Base-by-base conservation (phyloP, 1,140 invertebrate species). In the Epicauta chinensis region DNA sequence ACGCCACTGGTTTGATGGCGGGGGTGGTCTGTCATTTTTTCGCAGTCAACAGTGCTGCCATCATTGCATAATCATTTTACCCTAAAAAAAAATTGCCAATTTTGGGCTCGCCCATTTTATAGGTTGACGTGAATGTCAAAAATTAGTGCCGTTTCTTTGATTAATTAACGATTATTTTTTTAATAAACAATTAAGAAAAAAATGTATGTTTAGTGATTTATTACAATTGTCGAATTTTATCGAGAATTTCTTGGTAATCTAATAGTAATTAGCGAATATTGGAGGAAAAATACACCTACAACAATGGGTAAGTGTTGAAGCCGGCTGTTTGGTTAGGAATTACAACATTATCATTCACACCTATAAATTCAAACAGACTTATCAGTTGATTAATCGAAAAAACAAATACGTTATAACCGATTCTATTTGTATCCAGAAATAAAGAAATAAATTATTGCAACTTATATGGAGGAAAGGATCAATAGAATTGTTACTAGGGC, bases 61-160 rank as follows among this genome's bases (percentile, higher is more conserved):
- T 38, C 36, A 46, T 29, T 47, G 45, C 45, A 37, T 37, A 47
- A 37, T 47, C 23, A 23, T 1, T 34, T 30, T 13, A 37, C 36
- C 36, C 36, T 47, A 37, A 9, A 37, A 47, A 47, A 47, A 6
- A 16, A 11, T 29, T 17, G 23, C 36, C 36, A 38, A 47, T 38
- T 47, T 47, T 47, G 45, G 45, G 14, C 45, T 47, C 45, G 45
- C 45, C 45, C 45, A 47, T 47, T 47, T 38, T 23, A 23, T 47
- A 47, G 45, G 45, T 47, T 47, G 45, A 47, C 45, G 45, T 38
- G 45, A 47, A 47, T 38, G 45, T 47, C 45, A 47, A 47, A 23
- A 23, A 23, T 2, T 23, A 23, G 23, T 23, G 23, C 23, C 23
- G 23, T 23, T 23, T 23, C 7, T 36, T 47, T 16, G 7, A 41